phyloP scores from a whole-genome alignment of 2,888 invertebrate genomes.

The Boloria selene region DNA sequence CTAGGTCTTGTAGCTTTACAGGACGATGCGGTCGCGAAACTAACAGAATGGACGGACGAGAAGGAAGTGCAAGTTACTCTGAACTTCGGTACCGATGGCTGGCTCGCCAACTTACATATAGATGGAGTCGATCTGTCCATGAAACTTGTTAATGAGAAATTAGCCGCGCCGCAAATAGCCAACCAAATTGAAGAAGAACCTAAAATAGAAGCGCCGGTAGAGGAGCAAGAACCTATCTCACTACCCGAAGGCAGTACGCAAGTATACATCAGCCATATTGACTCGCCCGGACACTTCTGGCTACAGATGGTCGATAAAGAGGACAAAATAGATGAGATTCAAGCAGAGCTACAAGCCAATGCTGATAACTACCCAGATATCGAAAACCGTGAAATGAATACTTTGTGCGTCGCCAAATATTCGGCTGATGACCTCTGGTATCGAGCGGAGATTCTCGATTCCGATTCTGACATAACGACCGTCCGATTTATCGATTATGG shows the following conservation, averaged over 20 bases:
- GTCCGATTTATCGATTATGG: conserved; percentile 91
- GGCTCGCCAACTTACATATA: conserved; percentile 79
- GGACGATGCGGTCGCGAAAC: conserved; percentile 60
- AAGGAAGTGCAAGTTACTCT: conserved; percentile 81
- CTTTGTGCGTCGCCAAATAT: conserved; percentile 89
- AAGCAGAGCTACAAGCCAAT: conserved; percentile 84
- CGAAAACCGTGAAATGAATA: conserved; percentile 82
- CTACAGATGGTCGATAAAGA: conserved; percentile 84
- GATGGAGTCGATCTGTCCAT: conserved; percentile 78
- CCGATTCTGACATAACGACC: conserved; percentile 88
- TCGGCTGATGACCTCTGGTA: conserved; percentile 95
- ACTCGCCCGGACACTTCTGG: conserved; percentile 89
- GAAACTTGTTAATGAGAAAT: conserved; percentile 69
- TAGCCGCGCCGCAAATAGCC: conserved; percentile 61
- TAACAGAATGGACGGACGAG: conserved; percentile 71
- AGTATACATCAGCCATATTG: conserved; percentile 86
- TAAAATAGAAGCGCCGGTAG: conserved; percentile 49
- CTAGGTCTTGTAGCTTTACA: conserved; percentile 68
- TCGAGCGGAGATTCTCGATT: conserved; percentile 92
- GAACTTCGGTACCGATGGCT: conserved; percentile 76
- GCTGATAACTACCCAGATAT: conserved; percentile 78
- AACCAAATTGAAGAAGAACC: conserved; percentile 51
- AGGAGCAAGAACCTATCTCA: conserved; percentile 62
- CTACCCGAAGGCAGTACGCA: conserved; percentile 66
- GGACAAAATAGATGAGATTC: conserved; percentile 82